These are phyloP conservation scores for Himalopsyche phryganea DNA, from an alignment of 1,140 invertebrate species.

Conservation along the genomic window DNA sequence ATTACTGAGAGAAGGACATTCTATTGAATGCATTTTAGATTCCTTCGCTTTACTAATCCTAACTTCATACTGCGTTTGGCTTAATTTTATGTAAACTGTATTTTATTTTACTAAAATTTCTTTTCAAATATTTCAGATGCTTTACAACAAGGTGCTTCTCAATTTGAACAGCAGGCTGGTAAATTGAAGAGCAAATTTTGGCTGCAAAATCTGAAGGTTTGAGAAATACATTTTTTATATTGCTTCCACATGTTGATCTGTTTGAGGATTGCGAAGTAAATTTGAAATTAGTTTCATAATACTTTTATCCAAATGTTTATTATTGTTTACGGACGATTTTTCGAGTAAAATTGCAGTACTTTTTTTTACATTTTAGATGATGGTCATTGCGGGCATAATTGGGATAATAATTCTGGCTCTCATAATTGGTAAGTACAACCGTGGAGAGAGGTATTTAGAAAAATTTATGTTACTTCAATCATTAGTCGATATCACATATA, in stretches of 20 bases:
- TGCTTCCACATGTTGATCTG: neutral
- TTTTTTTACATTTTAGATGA: conserved; percentile 66
- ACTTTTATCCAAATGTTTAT: neutral
- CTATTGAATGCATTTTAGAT: too few species aligned
- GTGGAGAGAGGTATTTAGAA: conserved; percentile 2
- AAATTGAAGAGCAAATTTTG: conserved; percentile 98
- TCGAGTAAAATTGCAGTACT: neutral
- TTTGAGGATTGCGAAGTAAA: neutral
- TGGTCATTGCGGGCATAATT: conserved; percentile 89
- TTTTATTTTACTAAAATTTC: too few species aligned
- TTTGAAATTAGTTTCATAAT: neutral
- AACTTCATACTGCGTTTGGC: too few species aligned
- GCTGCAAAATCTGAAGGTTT: conserved; percentile 96
- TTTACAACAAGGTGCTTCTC: conserved; percentile 92
- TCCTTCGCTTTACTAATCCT: too few species aligned
- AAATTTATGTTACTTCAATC: neutral
- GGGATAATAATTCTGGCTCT: conserved; percentile 82
- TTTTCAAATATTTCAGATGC: conserved; percentile 61
- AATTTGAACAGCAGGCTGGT: conserved; percentile 96
- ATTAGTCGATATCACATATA: neutral
- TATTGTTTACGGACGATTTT: neutral
- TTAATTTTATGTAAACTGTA: too few species aligned
- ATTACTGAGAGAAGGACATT: too few species aligned
- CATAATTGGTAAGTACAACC: conserved; percentile 77
- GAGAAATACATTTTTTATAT: neutral